Conservation (phyloP, 2,113 vertebrate species). For the Lutjanus erythropterus region DNA sequence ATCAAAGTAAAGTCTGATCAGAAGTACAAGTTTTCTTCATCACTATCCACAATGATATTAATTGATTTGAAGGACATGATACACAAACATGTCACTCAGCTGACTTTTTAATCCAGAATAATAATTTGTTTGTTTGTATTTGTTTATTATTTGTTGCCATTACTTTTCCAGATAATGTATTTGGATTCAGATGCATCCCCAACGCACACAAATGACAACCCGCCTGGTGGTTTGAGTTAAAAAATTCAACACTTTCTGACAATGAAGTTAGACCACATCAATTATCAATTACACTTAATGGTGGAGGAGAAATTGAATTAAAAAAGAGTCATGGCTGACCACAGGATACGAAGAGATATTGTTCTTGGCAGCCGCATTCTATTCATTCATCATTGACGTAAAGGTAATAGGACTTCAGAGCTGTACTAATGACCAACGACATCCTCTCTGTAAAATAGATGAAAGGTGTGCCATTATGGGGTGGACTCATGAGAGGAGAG, state of each 20-base stretch:
- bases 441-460: slow-evolving; percentile 86
- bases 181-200: no score
- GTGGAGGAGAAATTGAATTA: slow-evolving; percentile 70
- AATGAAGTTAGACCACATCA: slow-evolving; percentile 66
- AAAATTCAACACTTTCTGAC: slow-evolving; percentile 58
- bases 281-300: slow-evolving; percentile 77
- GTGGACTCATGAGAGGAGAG: slow-evolving; percentile 82
- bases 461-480: slow-evolving; percentile 87
- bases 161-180: no score
- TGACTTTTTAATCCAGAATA: no score
- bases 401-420: slow-evolving; percentile 87
- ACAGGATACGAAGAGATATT: slow-evolving; percentile 79
- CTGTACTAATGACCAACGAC: slow-evolving; percentile 84
- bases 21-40: no score
- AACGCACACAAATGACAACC: not conserved
- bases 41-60: no score
- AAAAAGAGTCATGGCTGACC: slow-evolving; percentile 75
- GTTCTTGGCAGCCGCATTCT: slow-evolving; percentile 82
- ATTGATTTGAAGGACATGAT: no score
- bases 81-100: no score
- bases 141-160: no score
- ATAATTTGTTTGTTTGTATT: no score
- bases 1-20: no score
- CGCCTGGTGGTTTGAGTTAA: slow-evolving; percentile 26
- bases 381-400: slow-evolving; percentile 87